These are phyloP conservation scores for Bradypus variegatus DNA, from an alignment of 2,797 vertebrate species.

Conservation along the genomic window DNA sequence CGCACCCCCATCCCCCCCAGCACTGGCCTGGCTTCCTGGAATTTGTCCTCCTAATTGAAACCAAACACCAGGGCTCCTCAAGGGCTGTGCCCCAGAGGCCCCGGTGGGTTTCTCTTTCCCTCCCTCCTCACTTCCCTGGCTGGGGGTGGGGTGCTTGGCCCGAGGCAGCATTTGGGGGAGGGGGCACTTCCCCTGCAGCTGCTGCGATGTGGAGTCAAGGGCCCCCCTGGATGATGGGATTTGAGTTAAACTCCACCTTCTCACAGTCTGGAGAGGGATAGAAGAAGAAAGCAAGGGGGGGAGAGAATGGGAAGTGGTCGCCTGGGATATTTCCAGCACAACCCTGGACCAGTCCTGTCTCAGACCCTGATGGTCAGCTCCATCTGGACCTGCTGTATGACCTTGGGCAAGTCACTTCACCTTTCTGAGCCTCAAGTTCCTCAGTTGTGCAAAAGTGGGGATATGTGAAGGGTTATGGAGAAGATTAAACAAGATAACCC, in stretches of 20 bases:
- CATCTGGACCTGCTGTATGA: neutral
- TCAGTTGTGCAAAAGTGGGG: neutral
- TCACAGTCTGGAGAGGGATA: neutral
- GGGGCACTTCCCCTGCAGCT: conserved; percentile 10
- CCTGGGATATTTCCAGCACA: neutral
- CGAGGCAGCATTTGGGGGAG: neutral
- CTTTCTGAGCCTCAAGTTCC: neutral
- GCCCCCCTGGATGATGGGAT: neutral
- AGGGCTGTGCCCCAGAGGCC: conserved; percentile 68
- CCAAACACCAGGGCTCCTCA: conserved; percentile 67
- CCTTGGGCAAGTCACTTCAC: neutral
- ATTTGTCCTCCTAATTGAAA: conserved; percentile 70
- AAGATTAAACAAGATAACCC: neutral
- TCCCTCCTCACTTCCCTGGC: conserved; percentile 45
- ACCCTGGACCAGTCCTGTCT: neutral
- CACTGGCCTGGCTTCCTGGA: conserved; percentile 68
- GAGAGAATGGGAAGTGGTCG: neutral
- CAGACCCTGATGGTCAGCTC: neutral
- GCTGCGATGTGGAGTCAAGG: neutral
- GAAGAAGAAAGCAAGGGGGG: neutral
- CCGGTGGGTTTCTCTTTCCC: conserved; percentile 53
- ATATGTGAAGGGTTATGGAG: neutral
- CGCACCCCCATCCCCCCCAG: conserved; percentile 55
- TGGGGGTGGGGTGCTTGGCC: conserved; percentile 54
- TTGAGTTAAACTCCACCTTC: neutral